phyloP scores from a whole-genome alignment of 2,113 vertebrate species.

The Ageneiosus marmoratus region DNA sequence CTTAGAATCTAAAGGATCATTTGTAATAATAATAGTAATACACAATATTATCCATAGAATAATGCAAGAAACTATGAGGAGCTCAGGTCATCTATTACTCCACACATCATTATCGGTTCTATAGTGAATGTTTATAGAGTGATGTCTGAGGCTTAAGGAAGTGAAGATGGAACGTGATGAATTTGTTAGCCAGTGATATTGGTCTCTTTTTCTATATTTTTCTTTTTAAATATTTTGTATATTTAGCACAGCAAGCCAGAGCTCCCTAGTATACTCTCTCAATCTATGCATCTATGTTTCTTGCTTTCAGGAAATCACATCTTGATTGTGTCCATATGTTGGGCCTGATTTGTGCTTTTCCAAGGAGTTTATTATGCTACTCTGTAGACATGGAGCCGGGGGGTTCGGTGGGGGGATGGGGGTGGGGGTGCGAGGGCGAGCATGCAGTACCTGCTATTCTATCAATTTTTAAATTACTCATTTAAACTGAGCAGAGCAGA shows the following conservation, averaged over 20 bases:
- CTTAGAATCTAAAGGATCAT: too few relatives aligned
- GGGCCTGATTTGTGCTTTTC: constrained; percentile 57
- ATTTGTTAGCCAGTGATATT: background rate
- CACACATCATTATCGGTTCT: too few relatives aligned
- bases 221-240: background rate
- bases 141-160: background rate
- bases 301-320: constrained; percentile 57
- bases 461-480: constrained; percentile 65
- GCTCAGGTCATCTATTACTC: too few relatives aligned
- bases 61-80: background rate
- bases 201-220: background rate
- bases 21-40: background rate
- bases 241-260: background rate
- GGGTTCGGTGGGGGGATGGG: background rate
- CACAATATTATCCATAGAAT: background rate
- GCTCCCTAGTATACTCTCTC: constrained; percentile 45
- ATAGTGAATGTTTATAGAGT: background rate
- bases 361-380: constrained; percentile 52
- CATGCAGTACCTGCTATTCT: constrained; percentile 51
- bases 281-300: constrained; percentile 52
- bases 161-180: background rate
- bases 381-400: background rate
- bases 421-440: constrained; percentile 23
- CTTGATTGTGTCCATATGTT: constrained; percentile 65
- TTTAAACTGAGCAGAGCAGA: constrained; percentile 55